Conservation (phyloP, 2,888 invertebrate species). For the Drosophila bunnanda region DNA sequence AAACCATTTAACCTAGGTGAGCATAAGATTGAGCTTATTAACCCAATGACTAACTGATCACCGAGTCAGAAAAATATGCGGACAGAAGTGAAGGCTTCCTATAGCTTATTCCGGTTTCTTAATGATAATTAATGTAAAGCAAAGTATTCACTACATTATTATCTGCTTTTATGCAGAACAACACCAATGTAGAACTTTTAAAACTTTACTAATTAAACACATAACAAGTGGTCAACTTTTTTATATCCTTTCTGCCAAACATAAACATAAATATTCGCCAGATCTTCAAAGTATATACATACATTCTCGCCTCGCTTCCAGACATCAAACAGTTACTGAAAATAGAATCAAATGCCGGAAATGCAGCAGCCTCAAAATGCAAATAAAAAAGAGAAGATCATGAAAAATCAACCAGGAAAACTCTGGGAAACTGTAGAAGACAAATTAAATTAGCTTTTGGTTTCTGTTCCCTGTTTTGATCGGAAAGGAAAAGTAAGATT, state of each 20-base stretch:
- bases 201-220: not conserved
- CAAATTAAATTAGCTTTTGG: not conserved
- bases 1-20: conserved; percentile 26
- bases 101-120: conserved; percentile 1
- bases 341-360: conserved; percentile 46
- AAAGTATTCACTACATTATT: not conserved
- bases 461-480: too few relatives aligned
- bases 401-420: not conserved
- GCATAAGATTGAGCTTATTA: conserved; percentile 15
- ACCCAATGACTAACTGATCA: conserved; percentile 39
- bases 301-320: conserved; percentile 19
- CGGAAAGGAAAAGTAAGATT: conserved; percentile 5
- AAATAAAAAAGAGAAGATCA: not conserved
- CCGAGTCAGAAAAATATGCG: conserved; percentile 3
- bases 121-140: not conserved
- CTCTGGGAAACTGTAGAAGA: not conserved
- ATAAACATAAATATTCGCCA: conserved; percentile 1
- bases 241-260: not conserved
- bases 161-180: too few relatives aligned
- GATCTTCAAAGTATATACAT: conserved; percentile 29
- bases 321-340: conserved; percentile 40
- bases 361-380: conserved; percentile 29
- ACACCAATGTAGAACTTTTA: not conserved
- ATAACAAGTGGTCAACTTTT: not conserved
- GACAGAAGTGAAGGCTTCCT: conserved; percentile 10